phyloP scores from a whole-genome alignment of 2,888 invertebrate genomes.

The Drosophila multiciliata region DNA sequence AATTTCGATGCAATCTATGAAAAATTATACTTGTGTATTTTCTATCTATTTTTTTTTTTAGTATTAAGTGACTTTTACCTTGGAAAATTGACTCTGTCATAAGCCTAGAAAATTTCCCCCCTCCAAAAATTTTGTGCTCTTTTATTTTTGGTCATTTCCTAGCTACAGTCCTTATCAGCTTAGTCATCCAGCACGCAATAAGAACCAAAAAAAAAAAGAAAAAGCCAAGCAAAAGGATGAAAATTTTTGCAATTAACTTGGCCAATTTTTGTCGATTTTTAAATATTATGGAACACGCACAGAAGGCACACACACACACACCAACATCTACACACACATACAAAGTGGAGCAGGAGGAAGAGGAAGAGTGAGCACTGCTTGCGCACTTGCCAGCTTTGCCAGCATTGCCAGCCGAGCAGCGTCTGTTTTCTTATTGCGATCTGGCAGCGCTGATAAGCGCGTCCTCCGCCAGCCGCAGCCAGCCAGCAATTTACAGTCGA shows the following conservation, averaged over 20 bases:
- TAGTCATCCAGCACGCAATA: conserved; percentile 66
- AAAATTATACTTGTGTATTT: neutral
- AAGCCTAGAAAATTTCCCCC: neutral
- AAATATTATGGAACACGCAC: conserved; percentile 81
- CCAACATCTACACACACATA: neutral
- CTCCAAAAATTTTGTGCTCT: neutral
- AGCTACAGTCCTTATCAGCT: conserved; percentile 54
- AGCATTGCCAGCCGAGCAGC: conserved; percentile 15
- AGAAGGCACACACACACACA: conserved; percentile 34
- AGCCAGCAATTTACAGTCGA: conserved; percentile 51
- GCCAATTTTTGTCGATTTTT: conserved; percentile 74
- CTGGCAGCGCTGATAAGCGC: conserved; percentile 68
- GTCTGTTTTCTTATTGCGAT: conserved; percentile 33
- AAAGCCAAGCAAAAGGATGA: conserved; percentile 19
- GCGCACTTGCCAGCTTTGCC: conserved; percentile 51
- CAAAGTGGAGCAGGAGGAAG: conserved; percentile 34
- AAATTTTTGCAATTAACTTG: conserved; percentile 77
- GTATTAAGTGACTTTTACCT: neutral
- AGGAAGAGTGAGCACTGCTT: neutral
- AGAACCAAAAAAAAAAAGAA: conserved; percentile 11
- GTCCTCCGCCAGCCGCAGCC: neutral
- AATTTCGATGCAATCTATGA: neutral
- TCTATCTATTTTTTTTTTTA: neutral
- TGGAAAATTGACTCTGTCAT: neutral
- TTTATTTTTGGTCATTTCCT: conserved; percentile 4